These are phyloP conservation scores for Microtus oregoni DNA, from an alignment of 2,113 vertebrate species.

Conservation along the genomic window DNA sequence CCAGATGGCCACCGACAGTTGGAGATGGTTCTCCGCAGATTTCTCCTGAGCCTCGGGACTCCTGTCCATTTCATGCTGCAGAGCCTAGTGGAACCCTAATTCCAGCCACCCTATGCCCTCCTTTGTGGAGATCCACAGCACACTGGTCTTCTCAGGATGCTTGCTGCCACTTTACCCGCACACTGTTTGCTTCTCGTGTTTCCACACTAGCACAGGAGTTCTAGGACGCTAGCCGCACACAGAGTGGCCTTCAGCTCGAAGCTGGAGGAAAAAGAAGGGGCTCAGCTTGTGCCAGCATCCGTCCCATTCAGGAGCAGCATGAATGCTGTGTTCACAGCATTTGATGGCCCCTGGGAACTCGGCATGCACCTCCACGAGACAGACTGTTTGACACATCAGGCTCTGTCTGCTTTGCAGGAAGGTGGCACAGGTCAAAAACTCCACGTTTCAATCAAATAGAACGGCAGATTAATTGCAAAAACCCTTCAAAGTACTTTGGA, in stretches of 20 bases:
- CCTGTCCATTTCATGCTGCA: not conserved
- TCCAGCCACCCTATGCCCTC: fast-evolving
- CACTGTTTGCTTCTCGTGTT: fast-evolving
- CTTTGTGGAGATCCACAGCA: fast-evolving
- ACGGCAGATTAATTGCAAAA: constrained; percentile 80
- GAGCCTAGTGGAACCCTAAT: not conserved
- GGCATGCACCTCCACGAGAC: fast-evolving
- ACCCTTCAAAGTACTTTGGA: constrained; percentile 68
- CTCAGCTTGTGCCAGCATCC: fast-evolving
- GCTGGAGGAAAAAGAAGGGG: fast-evolving
- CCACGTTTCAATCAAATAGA: constrained; percentile 73
- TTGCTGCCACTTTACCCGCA: fast-evolving
- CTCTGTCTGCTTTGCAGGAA: constrained; percentile 20
- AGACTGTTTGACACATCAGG: fast-evolving
- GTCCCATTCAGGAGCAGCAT: not conserved
- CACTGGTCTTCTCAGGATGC: not conserved
- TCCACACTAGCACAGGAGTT: not conserved
- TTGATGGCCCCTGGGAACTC: fast-evolving
- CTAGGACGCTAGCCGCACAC: fast-evolving
- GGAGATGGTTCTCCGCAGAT: not conserved
- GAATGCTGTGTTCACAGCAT: fast-evolving
- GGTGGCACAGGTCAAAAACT: constrained; percentile 57
- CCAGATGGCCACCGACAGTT: not conserved
- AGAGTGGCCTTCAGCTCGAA: not conserved
- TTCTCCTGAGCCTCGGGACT: not conserved